These are phyloP conservation scores for Percina caprodes DNA, from an alignment of 2,113 vertebrate species.

Conservation along the genomic window DNA sequence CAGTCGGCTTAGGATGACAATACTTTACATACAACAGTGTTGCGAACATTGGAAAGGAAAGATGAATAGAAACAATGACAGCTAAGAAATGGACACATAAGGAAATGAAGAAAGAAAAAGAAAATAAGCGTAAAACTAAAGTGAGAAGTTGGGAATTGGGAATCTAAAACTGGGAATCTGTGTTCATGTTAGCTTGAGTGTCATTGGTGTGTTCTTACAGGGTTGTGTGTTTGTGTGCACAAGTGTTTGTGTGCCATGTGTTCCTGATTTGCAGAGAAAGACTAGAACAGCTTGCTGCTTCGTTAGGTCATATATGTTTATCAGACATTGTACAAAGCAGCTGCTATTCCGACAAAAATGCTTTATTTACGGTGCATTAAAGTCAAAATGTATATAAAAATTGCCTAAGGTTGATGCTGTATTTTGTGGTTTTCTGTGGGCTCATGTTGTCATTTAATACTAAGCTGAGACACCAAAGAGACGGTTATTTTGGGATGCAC, in stretches of 20 bases:
- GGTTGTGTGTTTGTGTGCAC: slow-evolving; percentile 29
- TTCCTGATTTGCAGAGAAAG: slow-evolving; percentile 79
- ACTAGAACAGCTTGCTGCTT: slow-evolving; percentile 73
- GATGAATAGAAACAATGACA: not conserved
- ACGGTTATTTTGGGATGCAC: not conserved
- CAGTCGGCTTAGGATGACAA: slow-evolving; percentile 11
- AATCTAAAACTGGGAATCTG: slow-evolving; percentile 37
- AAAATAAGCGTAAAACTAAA: slow-evolving; percentile 22
- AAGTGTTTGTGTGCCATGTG: slow-evolving; percentile 67
- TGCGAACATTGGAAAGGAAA: not conserved
- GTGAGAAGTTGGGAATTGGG: too few relatives aligned
- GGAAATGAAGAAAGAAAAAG: not conserved
- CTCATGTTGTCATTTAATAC: not conserved
- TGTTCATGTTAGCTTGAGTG: slow-evolving; percentile 39
- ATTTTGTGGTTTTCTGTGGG: not conserved
- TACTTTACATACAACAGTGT: too few relatives aligned
- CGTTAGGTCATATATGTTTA: slow-evolving; percentile 80
- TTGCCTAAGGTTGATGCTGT: not conserved
- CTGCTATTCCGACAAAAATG: slow-evolving; percentile 52
- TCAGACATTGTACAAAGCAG: slow-evolving; percentile 72
- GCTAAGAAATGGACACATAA: not conserved
- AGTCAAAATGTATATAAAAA: not conserved
- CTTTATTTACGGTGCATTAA: slow-evolving; percentile 13
- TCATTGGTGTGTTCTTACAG: slow-evolving; percentile 39
- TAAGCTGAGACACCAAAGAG: not conserved